Percentiles rank a stretch among this genome's conserved stretches.
phyloP scores from a whole-genome alignment of 2,888 invertebrate genomes.

The Trichacis sp. region DNA sequence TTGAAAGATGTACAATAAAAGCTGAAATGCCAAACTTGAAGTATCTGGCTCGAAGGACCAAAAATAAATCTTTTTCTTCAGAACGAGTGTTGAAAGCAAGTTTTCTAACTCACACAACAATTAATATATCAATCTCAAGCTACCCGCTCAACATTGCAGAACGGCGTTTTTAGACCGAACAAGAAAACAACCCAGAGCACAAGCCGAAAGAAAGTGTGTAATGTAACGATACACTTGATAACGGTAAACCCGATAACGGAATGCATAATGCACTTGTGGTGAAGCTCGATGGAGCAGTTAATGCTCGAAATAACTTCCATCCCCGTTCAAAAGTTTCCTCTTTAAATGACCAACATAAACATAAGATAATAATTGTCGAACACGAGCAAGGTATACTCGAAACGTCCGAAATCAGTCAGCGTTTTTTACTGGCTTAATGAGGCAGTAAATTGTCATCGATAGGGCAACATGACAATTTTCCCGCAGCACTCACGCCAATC shows the following conservation, averaged over 20 bases:
- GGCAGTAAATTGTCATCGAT: not conserved
- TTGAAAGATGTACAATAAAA: constrained; percentile 1
- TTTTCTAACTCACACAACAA: too few relatives aligned
- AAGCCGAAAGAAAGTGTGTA: constrained; percentile 32
- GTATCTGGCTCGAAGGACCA: too few relatives aligned
- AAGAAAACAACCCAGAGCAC: constrained; percentile 28
- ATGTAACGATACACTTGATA: constrained; percentile 37
- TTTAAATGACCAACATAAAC: not conserved
- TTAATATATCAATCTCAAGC: too few relatives aligned
- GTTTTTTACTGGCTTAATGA: not conserved
- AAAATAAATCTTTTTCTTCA: too few relatives aligned
- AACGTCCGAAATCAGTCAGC: not conserved
- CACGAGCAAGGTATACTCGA: not conserved
- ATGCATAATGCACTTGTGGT: constrained; percentile 11
- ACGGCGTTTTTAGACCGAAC: constrained; percentile 8
- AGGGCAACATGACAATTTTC: not conserved
- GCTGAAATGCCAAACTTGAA: not conserved
- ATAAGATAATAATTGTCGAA: not conserved
- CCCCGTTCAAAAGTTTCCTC: not conserved
- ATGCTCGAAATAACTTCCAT: constrained; percentile 1
- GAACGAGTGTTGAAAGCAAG: too few relatives aligned
- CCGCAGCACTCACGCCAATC: not conserved
- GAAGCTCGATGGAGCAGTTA: not conserved
- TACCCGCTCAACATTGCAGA: not conserved
- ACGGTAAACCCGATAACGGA: constrained; percentile 41